Evolutionary conservation across 2,113 vertebrate genomes (phyloP), one percentile per base, ranked within the genome.

Genomic region (Eublepharis macularius): DNA sequence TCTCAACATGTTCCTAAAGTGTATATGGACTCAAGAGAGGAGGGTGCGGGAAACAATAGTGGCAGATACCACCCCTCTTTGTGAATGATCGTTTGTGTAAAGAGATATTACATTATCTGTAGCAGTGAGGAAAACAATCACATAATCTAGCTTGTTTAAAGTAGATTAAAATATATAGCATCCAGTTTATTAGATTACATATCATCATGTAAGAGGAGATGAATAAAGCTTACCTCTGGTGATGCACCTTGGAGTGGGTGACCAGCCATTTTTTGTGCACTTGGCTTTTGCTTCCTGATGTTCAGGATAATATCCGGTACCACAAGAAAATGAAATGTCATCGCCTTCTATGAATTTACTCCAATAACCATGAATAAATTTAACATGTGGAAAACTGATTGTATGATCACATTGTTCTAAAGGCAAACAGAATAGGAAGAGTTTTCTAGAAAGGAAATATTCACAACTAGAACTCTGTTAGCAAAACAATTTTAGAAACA

Each of bases 221-320:
- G 9, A 65, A 32, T 43, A 39, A 29, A 43, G 12, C 57, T 63
- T 79, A 79, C 77, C 36, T 57, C 1, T 11, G 24, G 11, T 1
- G 6, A 43, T 6, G 83, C 96, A 97, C 11, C 16, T 80, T 34
- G 95, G 96, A 1, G 60, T 1, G 47, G 96, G 96, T 11, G 57
- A 0, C 96, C 96, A 96, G 78, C 94, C 94, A 4, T 2, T 29
- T 4, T 0, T 76, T 3, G 94, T 96, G 83, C 96, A 96, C 32
- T 32, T 63, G n/a, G 84, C 9, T 1, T 0, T 92, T 13, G 0
- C 90, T 72, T 36, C 92, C 10, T 3, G 68, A 0, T 0, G 0
- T 51, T 43, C 26, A 45, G 93, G 92, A 49, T 2, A 3, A 70
- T 88, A 96, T 5, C 91, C 93, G 2, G 0, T 0, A 29, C 83